Percentiles rank a stretch among this genome's conserved stretches.
Conservation (phyloP, 2,113 vertebrate species). For the Formicarius rufipectus region DNA sequence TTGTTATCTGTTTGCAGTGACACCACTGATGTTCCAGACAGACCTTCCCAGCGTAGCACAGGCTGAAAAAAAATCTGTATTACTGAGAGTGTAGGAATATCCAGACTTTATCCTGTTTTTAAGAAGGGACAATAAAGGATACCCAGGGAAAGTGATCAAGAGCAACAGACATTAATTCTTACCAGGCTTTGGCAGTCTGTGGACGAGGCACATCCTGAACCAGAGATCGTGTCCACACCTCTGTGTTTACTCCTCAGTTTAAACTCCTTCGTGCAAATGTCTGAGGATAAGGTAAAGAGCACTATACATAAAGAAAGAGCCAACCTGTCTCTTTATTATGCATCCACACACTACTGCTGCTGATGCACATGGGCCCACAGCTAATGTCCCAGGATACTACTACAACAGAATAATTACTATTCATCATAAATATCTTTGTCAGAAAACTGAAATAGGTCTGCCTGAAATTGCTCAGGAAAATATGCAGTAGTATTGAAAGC, state of each 20-base stretch:
- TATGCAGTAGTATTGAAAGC: neutral
- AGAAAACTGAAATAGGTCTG: neutral
- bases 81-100: neutral
- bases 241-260: neutral
- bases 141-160: neutral
- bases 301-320: constrained; percentile 5
- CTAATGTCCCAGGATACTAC: neutral
- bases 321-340: constrained; percentile 14
- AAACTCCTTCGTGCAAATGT: neutral
- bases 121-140: neutral
- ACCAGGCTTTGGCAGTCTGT: neutral
- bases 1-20: neutral
- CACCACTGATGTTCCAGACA: neutral
- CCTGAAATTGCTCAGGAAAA: constrained; percentile 32
- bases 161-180: neutral
- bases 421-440: constrained; percentile 21
- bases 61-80: neutral
- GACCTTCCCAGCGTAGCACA: neutral
- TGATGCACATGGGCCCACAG: neutral
- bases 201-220: neutral
- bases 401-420: constrained; percentile 5
- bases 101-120: neutral
- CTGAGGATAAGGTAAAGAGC: neutral
- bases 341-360: neutral
- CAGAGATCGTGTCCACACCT: neutral